Conservation (phyloP, 1,140 invertebrate species). For the Atta texana region DNA sequence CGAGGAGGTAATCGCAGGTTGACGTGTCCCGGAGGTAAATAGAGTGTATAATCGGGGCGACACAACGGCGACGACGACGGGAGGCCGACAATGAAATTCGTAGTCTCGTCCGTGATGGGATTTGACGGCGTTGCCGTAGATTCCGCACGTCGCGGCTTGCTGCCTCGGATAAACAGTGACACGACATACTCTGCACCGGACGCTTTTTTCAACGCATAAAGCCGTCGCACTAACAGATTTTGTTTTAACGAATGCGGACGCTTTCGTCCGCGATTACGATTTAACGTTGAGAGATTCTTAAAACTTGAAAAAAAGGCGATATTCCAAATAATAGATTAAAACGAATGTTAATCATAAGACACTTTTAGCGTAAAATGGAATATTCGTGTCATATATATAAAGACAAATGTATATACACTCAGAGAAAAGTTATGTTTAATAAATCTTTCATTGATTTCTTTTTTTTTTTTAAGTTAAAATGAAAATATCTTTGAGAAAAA, state of each 20-base stretch:
- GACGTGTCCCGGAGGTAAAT: conserved; percentile 18
- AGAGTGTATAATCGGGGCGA: conserved; percentile 31
- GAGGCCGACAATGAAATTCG: conserved; percentile 66
- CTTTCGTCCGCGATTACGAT: neutral
- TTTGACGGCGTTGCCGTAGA: conserved; percentile 68
- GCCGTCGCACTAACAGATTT: conserved; percentile 10
- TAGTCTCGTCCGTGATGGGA: conserved; percentile 67
- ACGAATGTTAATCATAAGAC: neutral
- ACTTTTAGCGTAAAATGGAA: neutral
- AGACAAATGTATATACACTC: neutral
- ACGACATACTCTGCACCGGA: neutral
- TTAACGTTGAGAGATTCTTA: neutral
- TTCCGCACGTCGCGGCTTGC: conserved; percentile 54
- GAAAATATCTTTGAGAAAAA: too few species aligned
- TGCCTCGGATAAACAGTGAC: conserved; percentile 43
- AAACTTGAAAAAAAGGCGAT: too few species aligned
- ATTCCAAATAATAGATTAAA: neutral
- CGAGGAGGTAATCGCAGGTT: conserved; percentile 63
- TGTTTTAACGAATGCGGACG: neutral
- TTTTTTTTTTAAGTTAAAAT: too few species aligned
- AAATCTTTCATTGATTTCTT: too few species aligned
- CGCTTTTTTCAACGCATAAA: conserved; percentile 41
- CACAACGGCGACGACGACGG: neutral
- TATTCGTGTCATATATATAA: neutral
- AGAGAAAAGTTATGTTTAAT: too few species aligned